These are phyloP conservation scores for Capricornis sumatraensis DNA, from an alignment of 2,113 vertebrate genomes.

Conservation along the genomic window DNA sequence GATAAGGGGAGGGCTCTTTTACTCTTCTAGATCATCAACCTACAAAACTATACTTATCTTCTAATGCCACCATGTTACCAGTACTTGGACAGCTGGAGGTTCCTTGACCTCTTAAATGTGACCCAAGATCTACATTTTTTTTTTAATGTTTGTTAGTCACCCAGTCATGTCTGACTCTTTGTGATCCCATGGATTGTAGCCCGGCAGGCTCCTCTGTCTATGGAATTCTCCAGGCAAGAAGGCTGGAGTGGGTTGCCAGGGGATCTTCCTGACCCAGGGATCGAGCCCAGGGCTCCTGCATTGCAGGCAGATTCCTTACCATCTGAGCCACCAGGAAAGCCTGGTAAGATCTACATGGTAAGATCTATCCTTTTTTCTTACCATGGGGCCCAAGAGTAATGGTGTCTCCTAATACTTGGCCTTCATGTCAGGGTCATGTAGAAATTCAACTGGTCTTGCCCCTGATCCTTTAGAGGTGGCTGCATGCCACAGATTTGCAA, in stretches of 20 bases:
- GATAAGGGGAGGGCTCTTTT: background rate
- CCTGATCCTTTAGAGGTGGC: background rate
- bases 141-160: background rate
- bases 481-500: background rate
- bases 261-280: background rate
- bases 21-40: background rate
- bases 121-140: background rate
- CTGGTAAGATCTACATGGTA: background rate
- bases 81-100: background rate
- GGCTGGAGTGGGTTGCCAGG: background rate
- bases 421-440: background rate
- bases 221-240: background rate
- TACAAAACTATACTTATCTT: constrained; percentile 4
- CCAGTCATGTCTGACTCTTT: background rate
- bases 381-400: background rate
- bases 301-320: background rate
- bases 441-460: background rate
- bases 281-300: background rate
- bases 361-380: constrained; percentile 18
- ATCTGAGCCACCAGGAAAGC: background rate
- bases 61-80: background rate
- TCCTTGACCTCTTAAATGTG: background rate
- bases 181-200: background rate
- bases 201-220: background rate
- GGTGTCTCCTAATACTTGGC: background rate